Base-by-base conservation (phyloP, 1,140 invertebrate species). In the Stenopsyche tienmushanensis region DNA sequence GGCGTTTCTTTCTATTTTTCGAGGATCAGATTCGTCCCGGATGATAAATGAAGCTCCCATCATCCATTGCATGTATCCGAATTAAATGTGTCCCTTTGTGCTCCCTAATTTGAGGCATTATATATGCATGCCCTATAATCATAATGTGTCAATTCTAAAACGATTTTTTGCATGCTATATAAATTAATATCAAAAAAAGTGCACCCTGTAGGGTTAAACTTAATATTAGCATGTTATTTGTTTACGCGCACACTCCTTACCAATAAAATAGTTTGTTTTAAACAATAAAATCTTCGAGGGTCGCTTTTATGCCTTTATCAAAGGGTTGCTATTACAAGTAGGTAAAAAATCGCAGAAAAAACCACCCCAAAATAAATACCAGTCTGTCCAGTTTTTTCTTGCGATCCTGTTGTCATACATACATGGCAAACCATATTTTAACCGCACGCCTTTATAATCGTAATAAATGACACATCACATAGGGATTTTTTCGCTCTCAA, bases 141-240 rank as follows among this genome's bases (percentile, higher is more conserved):
- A n/a, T n/a, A n/a, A n/a, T n/a, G n/a, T n/a, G n/a, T n/a, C n/a
- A n/a, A n/a, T n/a, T n/a, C n/a, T n/a, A n/a, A n/a, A n/a, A n/a
- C n/a, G n/a, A n/a, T n/a, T n/a, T n/a, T n/a, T n/a, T n/a, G n/a
- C n/a, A n/a, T n/a, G n/a, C n/a, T n/a, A n/a, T n/a, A n/a, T n/a
- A n/a, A n/a, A n/a, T n/a, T n/a, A n/a, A n/a, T n/a, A n/a, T n/a
- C n/a, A n/a, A n/a, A n/a, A n/a, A n/a, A n/a, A n/a, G n/a, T n/a
- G n/a, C n/a, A n/a, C n/a, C n/a, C n/a, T n/a, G n/a, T n/a, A n/a
- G n/a, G n/a, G n/a, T n/a, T n/a, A n/a, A n/a, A n/a, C n/a, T n/a
- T 62, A 63, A 66, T 66, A 70, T 70, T 66, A 70, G 64, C 67
- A 66, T 70, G 64, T 44, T 52, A 69, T 69, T 69, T 62, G 63